These are phyloP conservation scores for Panagrolaimus sp. DNA, from an alignment of 1,140 invertebrate species.

Conservation along the genomic window DNA sequence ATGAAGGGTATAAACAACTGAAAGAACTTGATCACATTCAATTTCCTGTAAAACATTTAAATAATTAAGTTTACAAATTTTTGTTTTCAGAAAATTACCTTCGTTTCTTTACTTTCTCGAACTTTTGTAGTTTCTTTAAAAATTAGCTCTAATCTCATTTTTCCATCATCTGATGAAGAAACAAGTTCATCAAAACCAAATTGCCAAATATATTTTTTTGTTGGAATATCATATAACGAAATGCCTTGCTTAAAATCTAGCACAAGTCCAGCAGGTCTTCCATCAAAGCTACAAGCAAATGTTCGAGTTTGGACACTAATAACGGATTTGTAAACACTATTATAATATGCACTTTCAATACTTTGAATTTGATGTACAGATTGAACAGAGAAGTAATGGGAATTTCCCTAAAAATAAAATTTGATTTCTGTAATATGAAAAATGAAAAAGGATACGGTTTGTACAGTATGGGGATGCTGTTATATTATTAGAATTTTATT, in stretches of 20 bases:
- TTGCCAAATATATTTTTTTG: slow-evolving; percentile 72
- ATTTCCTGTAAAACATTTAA: slow-evolving; percentile 79
- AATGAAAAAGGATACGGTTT: too few relatives aligned
- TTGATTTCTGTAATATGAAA: too few relatives aligned
- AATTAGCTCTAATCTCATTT: slow-evolving; percentile 83
- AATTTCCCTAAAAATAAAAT: slow-evolving; percentile 1
- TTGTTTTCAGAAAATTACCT: background rate
- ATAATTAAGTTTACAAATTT: too few relatives aligned
- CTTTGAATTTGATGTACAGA: slow-evolving; percentile 65
- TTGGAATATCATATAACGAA: slow-evolving; percentile 75
- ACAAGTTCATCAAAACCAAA: slow-evolving; percentile 89
- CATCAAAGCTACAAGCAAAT: slow-evolving; percentile 63
- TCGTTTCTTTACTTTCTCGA: slow-evolving; percentile 60
- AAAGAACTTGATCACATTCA: slow-evolving; percentile 82
- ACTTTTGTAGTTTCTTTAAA: slow-evolving; percentile 81
- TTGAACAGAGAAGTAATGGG: slow-evolving; percentile 41
- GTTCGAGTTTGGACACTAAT: slow-evolving; percentile 68
- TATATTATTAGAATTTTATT: too few relatives aligned
- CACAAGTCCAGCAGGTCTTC: slow-evolving; percentile 62
- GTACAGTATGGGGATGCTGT: too few relatives aligned
- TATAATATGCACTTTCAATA: slow-evolving; percentile 88
- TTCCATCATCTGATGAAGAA: slow-evolving; percentile 95
- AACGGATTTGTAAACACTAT: slow-evolving; percentile 81
- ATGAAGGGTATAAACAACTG: slow-evolving; percentile 87
- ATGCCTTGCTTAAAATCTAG: slow-evolving; percentile 62